A percentile compares a stretch with the other conserved stretches of the same genome.
Conservation (phyloP, 2,113 vertebrate genomes). For the Elephantulus edwardii region DNA sequence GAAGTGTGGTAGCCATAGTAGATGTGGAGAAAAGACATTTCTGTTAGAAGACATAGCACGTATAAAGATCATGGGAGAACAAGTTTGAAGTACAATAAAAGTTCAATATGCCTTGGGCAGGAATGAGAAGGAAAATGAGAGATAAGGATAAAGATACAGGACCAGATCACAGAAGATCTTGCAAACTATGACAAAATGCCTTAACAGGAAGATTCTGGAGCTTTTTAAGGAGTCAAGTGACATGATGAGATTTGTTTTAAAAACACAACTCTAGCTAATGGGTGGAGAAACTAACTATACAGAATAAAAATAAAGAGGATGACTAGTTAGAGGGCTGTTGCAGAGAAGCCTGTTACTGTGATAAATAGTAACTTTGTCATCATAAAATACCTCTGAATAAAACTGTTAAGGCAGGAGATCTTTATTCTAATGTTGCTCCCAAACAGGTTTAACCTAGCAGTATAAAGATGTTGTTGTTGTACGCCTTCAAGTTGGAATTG, state of each 20-base stretch:
- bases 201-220: not conserved
- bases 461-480: not conserved
- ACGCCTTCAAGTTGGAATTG: too few relatives aligned
- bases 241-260: not conserved
- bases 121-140: not conserved
- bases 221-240: not conserved
- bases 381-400: not conserved
- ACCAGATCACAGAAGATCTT: not conserved
- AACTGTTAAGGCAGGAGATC: not conserved
- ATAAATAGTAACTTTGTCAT: not conserved
- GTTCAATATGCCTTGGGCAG: not conserved
- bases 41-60: not conserved
- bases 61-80: not conserved
- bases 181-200: not conserved
- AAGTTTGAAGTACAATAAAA: not conserved
- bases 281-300: not conserved
- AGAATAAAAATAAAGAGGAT: not conserved
- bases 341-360: too few relatives aligned
- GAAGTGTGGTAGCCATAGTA: not conserved
- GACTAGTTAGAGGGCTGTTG: not conserved
- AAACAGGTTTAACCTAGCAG: not conserved
- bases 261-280: not conserved
- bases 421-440: not conserved
- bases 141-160: accelerated
- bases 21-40: not conserved